Evolutionary conservation across 2,888 invertebrate species (phyloP).

Genomic region (Acrocyrtus sp.): DNA sequence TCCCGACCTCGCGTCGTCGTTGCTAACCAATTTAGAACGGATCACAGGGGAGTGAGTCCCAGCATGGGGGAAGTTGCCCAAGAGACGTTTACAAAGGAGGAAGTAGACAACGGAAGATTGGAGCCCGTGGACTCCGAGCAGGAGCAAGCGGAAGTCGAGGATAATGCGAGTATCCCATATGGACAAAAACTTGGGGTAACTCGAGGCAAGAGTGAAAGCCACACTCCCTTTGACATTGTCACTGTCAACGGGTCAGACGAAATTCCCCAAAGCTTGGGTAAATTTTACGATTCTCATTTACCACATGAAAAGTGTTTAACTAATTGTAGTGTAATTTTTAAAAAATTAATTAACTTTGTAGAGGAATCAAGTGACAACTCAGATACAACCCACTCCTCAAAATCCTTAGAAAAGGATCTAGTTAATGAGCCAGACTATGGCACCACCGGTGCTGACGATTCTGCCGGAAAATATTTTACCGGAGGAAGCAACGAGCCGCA

Average conservation of each 20-base stretch:
- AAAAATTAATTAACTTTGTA: too few relatives aligned
- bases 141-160: slow-evolving; percentile 8
- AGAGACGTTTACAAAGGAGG: not conserved
- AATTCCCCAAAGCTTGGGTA: slow-evolving; percentile 57
- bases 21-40: slow-evolving; percentile 33
- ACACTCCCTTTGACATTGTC: slow-evolving; percentile 58
- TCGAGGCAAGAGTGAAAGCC: slow-evolving; percentile 1
- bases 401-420: too few relatives aligned
- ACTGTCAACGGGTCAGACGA: slow-evolving; percentile 56
- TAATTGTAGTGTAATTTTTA: too few relatives aligned
- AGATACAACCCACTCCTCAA: too few relatives aligned
- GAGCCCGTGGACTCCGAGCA: slow-evolving; percentile 4
- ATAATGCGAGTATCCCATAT: slow-evolving; percentile 50
- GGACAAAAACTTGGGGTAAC: slow-evolving; percentile 38
- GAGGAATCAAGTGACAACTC: not conserved
- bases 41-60: not conserved
- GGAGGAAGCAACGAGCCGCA: not conserved
- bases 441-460: not conserved
- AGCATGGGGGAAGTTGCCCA: not conserved
- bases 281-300: slow-evolving; percentile 3
- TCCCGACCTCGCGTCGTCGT: slow-evolving; percentile 40
- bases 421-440: not conserved
- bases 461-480: not conserved
- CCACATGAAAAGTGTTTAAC: too few relatives aligned
- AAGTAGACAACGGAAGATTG: slow-evolving; percentile 13